Conservation (phyloP, 1,140 invertebrate species). For the Solen grandis region DNA sequence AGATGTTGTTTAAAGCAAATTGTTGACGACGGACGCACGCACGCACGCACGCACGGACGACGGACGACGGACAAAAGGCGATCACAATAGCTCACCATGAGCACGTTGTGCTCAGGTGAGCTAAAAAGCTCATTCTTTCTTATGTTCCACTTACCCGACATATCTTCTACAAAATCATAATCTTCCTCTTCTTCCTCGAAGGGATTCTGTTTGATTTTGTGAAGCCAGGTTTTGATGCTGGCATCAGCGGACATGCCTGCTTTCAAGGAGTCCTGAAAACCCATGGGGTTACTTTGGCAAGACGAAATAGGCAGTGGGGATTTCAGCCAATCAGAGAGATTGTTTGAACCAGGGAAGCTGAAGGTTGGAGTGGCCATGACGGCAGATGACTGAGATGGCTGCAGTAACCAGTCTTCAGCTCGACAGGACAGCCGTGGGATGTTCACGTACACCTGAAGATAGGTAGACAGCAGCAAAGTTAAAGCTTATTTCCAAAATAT, state of each 20-base stretch:
- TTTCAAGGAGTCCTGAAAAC: neutral
- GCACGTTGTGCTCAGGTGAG: too few relatives aligned
- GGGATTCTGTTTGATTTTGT: constrained; percentile 51
- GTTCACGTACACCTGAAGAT: constrained; percentile 42
- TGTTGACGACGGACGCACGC: too few relatives aligned
- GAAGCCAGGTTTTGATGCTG: constrained; percentile 50
- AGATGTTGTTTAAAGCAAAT: too few relatives aligned
- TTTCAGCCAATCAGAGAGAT: constrained; percentile 50
- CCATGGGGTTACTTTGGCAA: neutral
- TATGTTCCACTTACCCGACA: constrained; percentile 46
- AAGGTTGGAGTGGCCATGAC: neutral
- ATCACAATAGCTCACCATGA: too few relatives aligned
- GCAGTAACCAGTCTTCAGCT: constrained; percentile 43
- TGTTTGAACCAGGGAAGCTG: constrained; percentile 41
- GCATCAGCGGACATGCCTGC: constrained; percentile 50
- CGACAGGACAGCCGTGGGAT: constrained; percentile 41
- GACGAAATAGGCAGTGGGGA: constrained; percentile 22
- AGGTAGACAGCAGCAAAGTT: neutral
- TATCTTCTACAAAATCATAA: constrained; percentile 51
- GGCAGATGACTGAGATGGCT: neutral
- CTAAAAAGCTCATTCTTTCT: too few relatives aligned
- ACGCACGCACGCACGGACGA: too few relatives aligned
- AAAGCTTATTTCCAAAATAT: neutral
- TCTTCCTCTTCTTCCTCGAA: constrained; percentile 52
- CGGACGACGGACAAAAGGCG: too few relatives aligned